Evolutionary conservation across 1,140 invertebrate species (phyloP), one percentile per base, ranked within the genome.

Genomic region (Paraescarpia echinospica): DNA sequence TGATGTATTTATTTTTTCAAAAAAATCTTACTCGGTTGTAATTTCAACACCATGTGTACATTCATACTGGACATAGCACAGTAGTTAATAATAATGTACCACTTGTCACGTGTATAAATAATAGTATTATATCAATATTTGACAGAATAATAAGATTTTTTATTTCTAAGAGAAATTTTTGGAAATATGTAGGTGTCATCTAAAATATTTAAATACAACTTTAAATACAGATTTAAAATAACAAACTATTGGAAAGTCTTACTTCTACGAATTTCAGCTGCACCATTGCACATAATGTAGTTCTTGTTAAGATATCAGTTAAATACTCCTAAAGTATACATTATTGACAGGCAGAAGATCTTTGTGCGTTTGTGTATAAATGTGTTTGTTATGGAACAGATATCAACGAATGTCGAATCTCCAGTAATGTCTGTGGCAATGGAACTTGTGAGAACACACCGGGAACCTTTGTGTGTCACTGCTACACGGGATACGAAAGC

Each of bases 321-420:
- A 41, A 6, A 6, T 41, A 41, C 41, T 41, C 41, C 41, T 41
- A 41, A 77, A 2, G 9, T 77, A 27, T 6, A 12, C 59, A 18
- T 77, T n/a, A n/a, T n/a, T n/a, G n/a, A 0, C 59, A 12, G 14
- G 14, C 22, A 27, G 22, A 27, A 22, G 59, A 22, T 77, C 59
- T 0, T 77, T 77, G 22, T 77, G 22, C 8, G 27, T 12, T 18
- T 77, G 22, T 77, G 22, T 22, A 77, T 4, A 77, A 27, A 18
- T 77, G 59, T 77, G 14, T 31, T 77, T 31, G 27, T 77, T 77
- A 14, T 77, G 9, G 18, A 77, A 77, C 97, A 96, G 98, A 99
- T 94, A 97, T 98, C 90, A 98, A 98, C 96, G 98, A 98, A 95
- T 98, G 98, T 94, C 97, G 97, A 0, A 98, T 98, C 51, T 98